Conservation (phyloP, 1,140 invertebrate species). For the Cotesia chilonis region DNA sequence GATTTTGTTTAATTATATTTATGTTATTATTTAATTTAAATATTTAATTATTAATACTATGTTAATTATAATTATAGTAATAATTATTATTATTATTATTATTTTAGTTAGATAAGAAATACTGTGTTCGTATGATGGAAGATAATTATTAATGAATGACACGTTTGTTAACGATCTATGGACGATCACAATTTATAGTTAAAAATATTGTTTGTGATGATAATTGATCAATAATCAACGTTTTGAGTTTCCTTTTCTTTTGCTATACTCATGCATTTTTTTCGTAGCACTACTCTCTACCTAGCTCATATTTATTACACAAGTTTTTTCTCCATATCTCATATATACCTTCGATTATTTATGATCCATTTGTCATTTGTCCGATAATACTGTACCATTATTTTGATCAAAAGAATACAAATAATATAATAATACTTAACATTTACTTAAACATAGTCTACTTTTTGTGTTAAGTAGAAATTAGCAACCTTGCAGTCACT, state of each 20-base stretch:
- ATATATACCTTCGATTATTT: conserved; percentile 3
- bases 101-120: conserved; percentile 20
- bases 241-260: too few species aligned
- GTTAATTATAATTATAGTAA: background rate
- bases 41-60: conserved; percentile 9
- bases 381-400: conserved; percentile 25
- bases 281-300: background rate
- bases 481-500: too few species aligned
- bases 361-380: conserved; percentile 10
- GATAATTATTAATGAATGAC: conserved; percentile 15
- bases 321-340: conserved; percentile 18
- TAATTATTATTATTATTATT: conserved; percentile 14
- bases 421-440: too few species aligned
- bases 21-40: background rate
- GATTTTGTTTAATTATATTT: background rate
- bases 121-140: conserved; percentile 24
- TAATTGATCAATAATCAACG: background rate
- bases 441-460: too few species aligned
- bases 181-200: conserved; percentile 14
- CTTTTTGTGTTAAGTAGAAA: too few species aligned
- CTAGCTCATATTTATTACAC: conserved; percentile 14
- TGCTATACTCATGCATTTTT: conserved; percentile 16
- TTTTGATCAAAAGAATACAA: background rate
- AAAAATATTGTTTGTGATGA: conserved; percentile 20
- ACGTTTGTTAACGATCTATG: conserved; percentile 14